phyloP scores from a whole-genome alignment of 2,888 invertebrate species.

The Pegoplata infirma region DNA sequence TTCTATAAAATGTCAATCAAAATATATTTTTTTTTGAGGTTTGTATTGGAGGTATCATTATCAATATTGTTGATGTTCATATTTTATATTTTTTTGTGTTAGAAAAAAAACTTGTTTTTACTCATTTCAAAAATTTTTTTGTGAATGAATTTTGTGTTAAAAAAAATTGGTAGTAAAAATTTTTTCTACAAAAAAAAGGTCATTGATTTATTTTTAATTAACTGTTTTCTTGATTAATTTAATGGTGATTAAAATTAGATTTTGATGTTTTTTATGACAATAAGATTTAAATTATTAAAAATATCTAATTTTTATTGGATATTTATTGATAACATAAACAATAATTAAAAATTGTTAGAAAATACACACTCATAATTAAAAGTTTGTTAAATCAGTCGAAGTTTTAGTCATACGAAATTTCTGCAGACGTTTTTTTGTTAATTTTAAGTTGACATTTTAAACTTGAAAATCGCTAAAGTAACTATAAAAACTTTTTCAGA shows the following conservation, averaged over 20 bases:
- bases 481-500: too few relatives aligned
- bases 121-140: background rate
- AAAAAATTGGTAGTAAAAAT: background rate
- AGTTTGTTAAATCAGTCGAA: too few relatives aligned
- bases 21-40: slow-evolving; percentile 19
- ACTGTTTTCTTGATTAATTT: background rate
- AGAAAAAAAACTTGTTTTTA: background rate
- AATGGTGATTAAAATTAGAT: slow-evolving; percentile 2
- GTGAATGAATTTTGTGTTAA: slow-evolving; percentile 31
- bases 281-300: too few relatives aligned
- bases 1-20: slow-evolving; percentile 57
- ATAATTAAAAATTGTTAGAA: too few relatives aligned
- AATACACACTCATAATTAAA: too few relatives aligned
- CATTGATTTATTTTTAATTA: slow-evolving; percentile 39
- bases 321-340: too few relatives aligned
- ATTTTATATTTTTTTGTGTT: background rate
- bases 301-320: too few relatives aligned
- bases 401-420: too few relatives aligned
- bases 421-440: too few relatives aligned
- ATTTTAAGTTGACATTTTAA: too few relatives aligned
- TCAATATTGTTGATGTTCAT: slow-evolving; percentile 9
- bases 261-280: background rate
- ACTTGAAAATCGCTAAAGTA: too few relatives aligned
- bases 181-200: slow-evolving; percentile 1
- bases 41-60: slow-evolving; percentile 4